Percentiles rank a stretch among this genome's conserved stretches.
phyloP scores from a whole-genome alignment of 2,888 invertebrate species.

The Lochmaea capreae region DNA sequence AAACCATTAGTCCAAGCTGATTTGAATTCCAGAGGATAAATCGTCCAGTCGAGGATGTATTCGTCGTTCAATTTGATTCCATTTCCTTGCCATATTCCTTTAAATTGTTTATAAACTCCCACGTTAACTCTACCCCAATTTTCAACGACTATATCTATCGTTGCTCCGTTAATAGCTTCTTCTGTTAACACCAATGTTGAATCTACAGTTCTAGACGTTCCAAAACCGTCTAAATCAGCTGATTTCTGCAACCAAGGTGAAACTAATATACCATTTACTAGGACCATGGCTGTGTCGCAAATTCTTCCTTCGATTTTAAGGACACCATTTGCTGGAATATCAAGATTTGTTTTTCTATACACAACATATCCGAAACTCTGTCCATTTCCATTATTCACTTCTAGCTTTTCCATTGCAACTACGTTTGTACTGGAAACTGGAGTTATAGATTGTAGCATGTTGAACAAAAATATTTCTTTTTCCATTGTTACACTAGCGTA shows the following conservation, averaged over 20 bases:
- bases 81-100: constrained; percentile 63
- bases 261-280: constrained; percentile 64
- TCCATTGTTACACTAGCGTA: constrained; percentile 77
- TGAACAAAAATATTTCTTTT: constrained; percentile 47
- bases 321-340: constrained; percentile 52
- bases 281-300: constrained; percentile 67
- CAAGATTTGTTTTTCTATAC: constrained; percentile 63
- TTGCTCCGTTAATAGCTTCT: constrained; percentile 48
- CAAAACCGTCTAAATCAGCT: constrained; percentile 61
- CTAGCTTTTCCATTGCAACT: constrained; percentile 60
- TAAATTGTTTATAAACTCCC: constrained; percentile 55
- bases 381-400: constrained; percentile 65
- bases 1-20: constrained; percentile 61
- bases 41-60: constrained; percentile 63
- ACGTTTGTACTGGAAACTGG: constrained; percentile 41
- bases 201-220: constrained; percentile 62
- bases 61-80: constrained; percentile 64
- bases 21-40: constrained; percentile 67
- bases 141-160: constrained; percentile 70
- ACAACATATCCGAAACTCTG: constrained; percentile 70
- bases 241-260: constrained; percentile 57
- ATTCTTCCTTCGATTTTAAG: constrained; percentile 62
- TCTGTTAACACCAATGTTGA: constrained; percentile 53
- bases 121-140: constrained; percentile 80
- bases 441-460: constrained; percentile 48